Evolutionary conservation across 1,140 invertebrate species (phyloP).

Genomic region (Pogonus chalceus): DNA sequence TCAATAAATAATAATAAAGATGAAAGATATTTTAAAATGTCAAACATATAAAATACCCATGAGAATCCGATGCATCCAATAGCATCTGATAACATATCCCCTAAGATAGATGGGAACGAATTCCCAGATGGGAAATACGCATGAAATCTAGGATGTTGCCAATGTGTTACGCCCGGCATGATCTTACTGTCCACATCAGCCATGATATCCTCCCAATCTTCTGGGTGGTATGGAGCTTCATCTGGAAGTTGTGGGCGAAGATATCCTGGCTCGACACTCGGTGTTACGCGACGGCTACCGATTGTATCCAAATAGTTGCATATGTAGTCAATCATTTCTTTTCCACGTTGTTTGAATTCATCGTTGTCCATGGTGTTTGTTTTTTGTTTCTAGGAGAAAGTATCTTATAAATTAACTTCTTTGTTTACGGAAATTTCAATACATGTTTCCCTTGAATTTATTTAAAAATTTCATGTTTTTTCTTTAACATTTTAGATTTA

Average conservation of each 20-base stretch:
- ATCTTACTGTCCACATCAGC: constrained; percentile 89
- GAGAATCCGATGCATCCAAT: constrained; percentile 98
- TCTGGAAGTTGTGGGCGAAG: constrained; percentile 70
- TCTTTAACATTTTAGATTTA: not conserved
- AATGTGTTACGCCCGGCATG: constrained; percentile 97
- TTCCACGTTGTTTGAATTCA: constrained; percentile 81
- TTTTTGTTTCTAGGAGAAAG: too few relatives aligned
- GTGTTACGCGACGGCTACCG: constrained; percentile 70
- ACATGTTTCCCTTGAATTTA: not conserved
- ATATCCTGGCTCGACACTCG: constrained; percentile 87
- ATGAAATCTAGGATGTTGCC: constrained; percentile 98
- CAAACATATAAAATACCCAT: constrained; percentile 60
- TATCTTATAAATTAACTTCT: not conserved
- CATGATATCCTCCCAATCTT: constrained; percentile 89
- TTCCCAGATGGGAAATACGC: constrained; percentile 98
- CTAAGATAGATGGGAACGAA: constrained; percentile 93
- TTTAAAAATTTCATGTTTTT: not conserved
- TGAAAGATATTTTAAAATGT: not conserved
- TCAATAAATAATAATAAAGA: constrained; percentile 4
- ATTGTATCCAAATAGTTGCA: constrained; percentile 90
- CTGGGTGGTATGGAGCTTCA: constrained; percentile 75
- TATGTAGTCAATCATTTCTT: constrained; percentile 98
- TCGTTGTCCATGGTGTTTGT: constrained; percentile 70
- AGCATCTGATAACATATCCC: constrained; percentile 93
- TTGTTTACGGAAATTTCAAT: not conserved